These are phyloP conservation scores for Barbus barbus DNA, from an alignment of 2,113 vertebrate genomes.

Conservation along the genomic window DNA sequence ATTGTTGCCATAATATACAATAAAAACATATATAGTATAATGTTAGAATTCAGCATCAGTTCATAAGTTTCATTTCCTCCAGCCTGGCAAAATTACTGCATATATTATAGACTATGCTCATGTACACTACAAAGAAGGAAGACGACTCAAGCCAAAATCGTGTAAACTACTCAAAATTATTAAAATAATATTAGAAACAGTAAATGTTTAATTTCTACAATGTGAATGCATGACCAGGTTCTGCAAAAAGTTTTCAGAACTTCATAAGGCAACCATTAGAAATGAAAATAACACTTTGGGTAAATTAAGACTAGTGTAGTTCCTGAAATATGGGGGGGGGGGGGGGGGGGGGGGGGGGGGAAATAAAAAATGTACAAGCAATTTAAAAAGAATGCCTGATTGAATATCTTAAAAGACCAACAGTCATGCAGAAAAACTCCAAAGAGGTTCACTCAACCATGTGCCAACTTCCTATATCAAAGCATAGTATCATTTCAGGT, in stretches of 20 bases:
- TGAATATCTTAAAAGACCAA: not conserved
- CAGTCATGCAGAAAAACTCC: constrained; percentile 5
- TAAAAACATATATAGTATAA: not conserved
- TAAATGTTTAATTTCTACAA: not conserved
- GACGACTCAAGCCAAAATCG: not conserved
- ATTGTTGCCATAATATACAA: not conserved
- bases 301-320: not conserved
- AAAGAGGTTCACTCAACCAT: not conserved
- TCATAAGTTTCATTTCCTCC: not conserved
- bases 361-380: not conserved
- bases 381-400: not conserved
- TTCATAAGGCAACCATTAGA: not conserved
- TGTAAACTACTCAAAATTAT: not conserved
- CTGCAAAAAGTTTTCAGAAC: not conserved
- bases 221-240: not conserved
- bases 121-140: not conserved
- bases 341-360: no score
- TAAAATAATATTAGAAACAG: not conserved
- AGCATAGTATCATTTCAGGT: not conserved
- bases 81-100: not conserved
- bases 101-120: not conserved
- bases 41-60: not conserved
- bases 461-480: not conserved
- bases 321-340: not conserved
- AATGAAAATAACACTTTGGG: not conserved